These are phyloP conservation scores for Ophion slaviceki DNA, from an alignment of 2,888 invertebrate genomes.

Conservation along the genomic window DNA sequence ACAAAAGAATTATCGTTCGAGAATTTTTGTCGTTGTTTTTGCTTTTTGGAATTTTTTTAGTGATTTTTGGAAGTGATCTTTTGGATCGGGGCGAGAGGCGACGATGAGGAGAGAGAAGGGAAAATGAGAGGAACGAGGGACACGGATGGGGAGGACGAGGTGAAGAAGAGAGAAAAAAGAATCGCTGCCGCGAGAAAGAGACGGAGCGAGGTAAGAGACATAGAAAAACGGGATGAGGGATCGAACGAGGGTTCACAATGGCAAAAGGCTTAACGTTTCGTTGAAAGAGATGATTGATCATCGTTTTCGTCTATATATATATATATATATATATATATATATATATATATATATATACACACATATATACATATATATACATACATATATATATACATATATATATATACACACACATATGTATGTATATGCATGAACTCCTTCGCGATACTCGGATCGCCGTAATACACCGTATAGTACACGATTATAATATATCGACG, in stretches of 20 bases:
- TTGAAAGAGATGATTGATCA: slow-evolving; percentile 70
- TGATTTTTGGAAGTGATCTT: no score
- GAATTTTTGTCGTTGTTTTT: no score
- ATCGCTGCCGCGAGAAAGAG: slow-evolving; percentile 39
- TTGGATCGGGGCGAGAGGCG: no score
- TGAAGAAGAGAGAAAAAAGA: slow-evolving; percentile 34
- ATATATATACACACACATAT: neutral
- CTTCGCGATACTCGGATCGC: slow-evolving; percentile 60
- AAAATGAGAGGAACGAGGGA: slow-evolving; percentile 1
- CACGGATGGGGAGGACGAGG: slow-evolving; percentile 25
- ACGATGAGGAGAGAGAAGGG: slow-evolving; percentile 25
- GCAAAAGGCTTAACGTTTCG: slow-evolving; percentile 67
- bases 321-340: no score
- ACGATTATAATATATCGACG: slow-evolving; percentile 52
- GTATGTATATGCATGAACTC: neutral
- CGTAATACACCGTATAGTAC: slow-evolving; percentile 32
- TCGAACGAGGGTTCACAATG: slow-evolving; percentile 66
- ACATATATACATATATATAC: neutral
- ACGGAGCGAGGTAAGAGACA: slow-evolving; percentile 49
- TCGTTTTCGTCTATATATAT: slow-evolving; percentile 45
- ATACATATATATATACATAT: no score
- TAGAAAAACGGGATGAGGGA: slow-evolving; percentile 52
- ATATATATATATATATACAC: neutral
- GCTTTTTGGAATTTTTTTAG: no score
- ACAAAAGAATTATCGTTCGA: no score